Conservation (phyloP, 2,797 vertebrate genomes). For the Crenichthys baileyi region DNA sequence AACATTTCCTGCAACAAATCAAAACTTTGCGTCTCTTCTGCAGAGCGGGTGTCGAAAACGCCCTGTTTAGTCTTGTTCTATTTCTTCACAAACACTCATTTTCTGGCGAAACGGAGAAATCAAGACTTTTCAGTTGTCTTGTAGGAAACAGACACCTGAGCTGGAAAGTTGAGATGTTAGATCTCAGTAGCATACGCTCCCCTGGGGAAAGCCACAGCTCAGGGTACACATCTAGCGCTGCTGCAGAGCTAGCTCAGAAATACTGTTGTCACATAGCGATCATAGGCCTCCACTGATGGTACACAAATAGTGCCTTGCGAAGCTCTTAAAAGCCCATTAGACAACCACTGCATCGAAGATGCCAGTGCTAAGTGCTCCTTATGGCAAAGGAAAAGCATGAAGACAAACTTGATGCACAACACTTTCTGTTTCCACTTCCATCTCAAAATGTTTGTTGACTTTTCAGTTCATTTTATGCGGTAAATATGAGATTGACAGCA, state of each 20-base stretch:
- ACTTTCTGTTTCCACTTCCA: conserved; percentile 61
- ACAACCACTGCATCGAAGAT: conserved; percentile 71
- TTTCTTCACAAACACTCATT: conserved; percentile 80
- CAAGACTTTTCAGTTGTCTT: conserved; percentile 80
- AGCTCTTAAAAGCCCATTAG: conserved; percentile 81
- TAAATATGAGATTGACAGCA: conserved; percentile 68
- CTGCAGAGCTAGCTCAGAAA: conserved; percentile 66
- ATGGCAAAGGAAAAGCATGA: conserved; percentile 76
- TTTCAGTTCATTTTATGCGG: conserved; percentile 70
- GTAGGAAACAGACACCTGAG: conserved; percentile 75
- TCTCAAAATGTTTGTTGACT: conserved; percentile 77
- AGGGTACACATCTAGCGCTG: conserved; percentile 68
- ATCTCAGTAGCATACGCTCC: conserved; percentile 73
- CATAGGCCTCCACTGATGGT: conserved; percentile 74
- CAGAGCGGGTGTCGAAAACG: conserved; percentile 64
- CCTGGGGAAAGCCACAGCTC: conserved; percentile 70
- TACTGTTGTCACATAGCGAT: conserved; percentile 80
- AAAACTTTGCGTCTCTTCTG: conserved; percentile 71
- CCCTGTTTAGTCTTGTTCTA: conserved; percentile 80
- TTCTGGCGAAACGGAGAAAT: conserved; percentile 72
- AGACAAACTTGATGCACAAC: conserved; percentile 69
- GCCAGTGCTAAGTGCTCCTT: conserved; percentile 78
- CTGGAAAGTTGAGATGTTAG: conserved; percentile 80
- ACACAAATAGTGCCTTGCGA: conserved; percentile 79
- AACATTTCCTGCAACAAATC: conserved; percentile 77